Evolutionary conservation across 2,888 invertebrate genomes (phyloP).

Genomic region (Lapara coniferarum): DNA sequence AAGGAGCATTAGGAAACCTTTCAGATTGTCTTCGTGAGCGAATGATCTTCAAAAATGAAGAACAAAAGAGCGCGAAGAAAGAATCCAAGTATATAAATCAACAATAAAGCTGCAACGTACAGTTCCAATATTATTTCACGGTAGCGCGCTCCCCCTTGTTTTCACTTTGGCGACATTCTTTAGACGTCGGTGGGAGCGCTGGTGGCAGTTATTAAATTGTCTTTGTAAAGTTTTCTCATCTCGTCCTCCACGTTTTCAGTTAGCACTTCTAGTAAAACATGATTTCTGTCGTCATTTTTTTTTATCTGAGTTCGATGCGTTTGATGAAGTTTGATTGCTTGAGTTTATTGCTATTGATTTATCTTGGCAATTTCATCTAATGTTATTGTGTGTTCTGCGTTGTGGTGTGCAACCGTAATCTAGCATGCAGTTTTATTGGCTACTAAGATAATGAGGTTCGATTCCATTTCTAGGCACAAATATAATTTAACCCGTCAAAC

Average conservation of each 20-base stretch:
- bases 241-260: conserved; percentile 44
- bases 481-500: too few species aligned
- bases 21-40: background rate
- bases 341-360: background rate
- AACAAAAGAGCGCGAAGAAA: conserved; percentile 10
- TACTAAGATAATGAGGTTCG: too few species aligned
- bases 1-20: background rate
- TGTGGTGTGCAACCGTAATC: too few species aligned
- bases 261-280: conserved; percentile 39
- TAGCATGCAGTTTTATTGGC: too few species aligned
- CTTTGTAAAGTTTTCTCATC: conserved; percentile 74
- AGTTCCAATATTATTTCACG: conserved; percentile 41
- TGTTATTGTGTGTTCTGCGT: background rate
- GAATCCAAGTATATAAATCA: conserved; percentile 24
- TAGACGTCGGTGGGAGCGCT: conserved; percentile 52
- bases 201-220: conserved; percentile 74
- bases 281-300: conserved; percentile 26
- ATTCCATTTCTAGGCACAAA: too few species aligned
- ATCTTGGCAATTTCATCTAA: background rate
- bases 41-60: conserved; percentile 21
- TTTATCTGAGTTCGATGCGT: background rate
- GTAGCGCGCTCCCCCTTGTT: conserved; percentile 41
- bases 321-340: background rate
- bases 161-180: conserved; percentile 51
- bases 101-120: conserved; percentile 30